A percentile compares a stretch with the other conserved stretches of the same genome.
These are phyloP conservation scores for Hippocampus comes DNA, from an alignment of 2,113 vertebrate genomes.

Conservation along the genomic window DNA sequence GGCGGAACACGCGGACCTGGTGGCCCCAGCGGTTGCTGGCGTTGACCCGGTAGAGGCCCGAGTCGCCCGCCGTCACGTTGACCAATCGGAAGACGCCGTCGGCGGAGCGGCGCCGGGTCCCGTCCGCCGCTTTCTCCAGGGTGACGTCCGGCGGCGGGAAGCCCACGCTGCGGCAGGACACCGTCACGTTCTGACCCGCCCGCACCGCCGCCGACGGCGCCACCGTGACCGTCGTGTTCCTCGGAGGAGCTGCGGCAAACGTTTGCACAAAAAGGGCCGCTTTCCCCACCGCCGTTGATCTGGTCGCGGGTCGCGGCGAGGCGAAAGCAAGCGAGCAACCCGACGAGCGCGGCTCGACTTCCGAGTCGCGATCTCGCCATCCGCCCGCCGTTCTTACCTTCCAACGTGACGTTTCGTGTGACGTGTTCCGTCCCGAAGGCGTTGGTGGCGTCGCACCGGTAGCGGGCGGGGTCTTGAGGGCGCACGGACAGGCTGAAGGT, in stretches of 20 bases:
- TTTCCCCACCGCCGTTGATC: too few species aligned
- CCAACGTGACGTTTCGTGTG: background rate
- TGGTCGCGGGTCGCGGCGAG: too few species aligned
- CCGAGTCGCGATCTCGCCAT: too few species aligned
- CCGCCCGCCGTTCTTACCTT: background rate
- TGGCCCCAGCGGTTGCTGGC: conserved; percentile 68
- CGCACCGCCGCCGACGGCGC: conserved; percentile 61
- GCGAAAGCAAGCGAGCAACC: too few species aligned
- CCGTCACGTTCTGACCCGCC: conserved; percentile 70
- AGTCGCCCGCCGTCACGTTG: conserved; percentile 62
- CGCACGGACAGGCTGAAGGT: background rate
- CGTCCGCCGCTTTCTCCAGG: conserved; percentile 61
- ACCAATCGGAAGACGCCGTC: conserved; percentile 65
- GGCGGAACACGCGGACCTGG: conserved; percentile 59
- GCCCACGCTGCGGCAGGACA: conserved; percentile 63
- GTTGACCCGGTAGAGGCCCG: conserved; percentile 71
- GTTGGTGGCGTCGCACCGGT: background rate
- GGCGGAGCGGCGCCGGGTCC: conserved; percentile 41
- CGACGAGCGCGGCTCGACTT: too few species aligned
- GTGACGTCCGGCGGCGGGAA: conserved; percentile 55
- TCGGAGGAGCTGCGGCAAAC: conserved; percentile 62
- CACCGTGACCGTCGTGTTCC: conserved; percentile 64
- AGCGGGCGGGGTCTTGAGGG: background rate
- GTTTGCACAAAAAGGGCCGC: background rate
- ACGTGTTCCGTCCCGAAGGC: background rate